These are phyloP conservation scores for Theocolax elegans DNA, from an alignment of 1,140 invertebrate genomes.

Conservation along the genomic window DNA sequence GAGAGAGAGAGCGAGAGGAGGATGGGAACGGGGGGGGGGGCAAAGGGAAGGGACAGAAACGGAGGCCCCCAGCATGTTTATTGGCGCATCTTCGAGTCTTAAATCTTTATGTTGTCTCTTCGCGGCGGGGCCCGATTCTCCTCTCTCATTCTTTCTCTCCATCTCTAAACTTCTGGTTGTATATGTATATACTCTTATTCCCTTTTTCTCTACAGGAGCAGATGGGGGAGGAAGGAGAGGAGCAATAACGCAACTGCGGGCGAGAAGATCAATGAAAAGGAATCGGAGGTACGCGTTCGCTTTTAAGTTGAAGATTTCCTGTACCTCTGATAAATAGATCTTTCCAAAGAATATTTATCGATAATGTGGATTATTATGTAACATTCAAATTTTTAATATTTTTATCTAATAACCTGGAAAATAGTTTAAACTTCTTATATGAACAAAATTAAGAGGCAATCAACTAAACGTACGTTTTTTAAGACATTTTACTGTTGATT, in stretches of 20 bases:
- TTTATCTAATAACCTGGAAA: no score
- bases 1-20: constrained; percentile 39
- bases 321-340: no score
- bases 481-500: no score
- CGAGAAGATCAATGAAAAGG: constrained; percentile 35
- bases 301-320: no score
- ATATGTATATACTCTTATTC: no score
- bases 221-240: constrained; percentile 37
- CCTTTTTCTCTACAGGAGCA: background rate
- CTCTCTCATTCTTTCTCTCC: background rate
- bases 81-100: constrained; percentile 67
- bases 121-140: constrained; percentile 56
- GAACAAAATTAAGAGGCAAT: no score
- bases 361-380: no score
- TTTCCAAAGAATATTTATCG: no score
- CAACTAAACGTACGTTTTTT: no score
- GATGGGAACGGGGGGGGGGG: constrained; percentile 37
- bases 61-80: constrained; percentile 65
- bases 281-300: constrained; percentile 43
- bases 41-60: constrained; percentile 60
- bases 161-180: no score
- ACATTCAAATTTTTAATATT: no score
- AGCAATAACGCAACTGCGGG: constrained; percentile 30
- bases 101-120: constrained; percentile 68
- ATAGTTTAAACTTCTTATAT: no score